Base-by-base conservation (phyloP, 2,113 vertebrate species). In the Polypterus bichir region DNA sequence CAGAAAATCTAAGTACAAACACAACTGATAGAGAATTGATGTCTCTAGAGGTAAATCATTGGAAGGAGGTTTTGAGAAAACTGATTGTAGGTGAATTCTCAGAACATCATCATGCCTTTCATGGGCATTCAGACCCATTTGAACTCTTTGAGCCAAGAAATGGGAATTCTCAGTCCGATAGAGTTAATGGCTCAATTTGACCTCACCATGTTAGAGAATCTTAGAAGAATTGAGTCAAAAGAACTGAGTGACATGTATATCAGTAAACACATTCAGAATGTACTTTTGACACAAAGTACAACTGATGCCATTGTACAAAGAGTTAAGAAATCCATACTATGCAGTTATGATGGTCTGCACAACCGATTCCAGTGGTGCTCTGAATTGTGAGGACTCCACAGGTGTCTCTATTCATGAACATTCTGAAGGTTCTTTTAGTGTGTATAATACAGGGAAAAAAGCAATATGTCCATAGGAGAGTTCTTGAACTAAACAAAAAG, bases 321-420 rank as follows among this genome's bases (percentile, higher is more conserved):
- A 11, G 54, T 48, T 9, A 54, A 63, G 49, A 67, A 46, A 55
- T 57, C 51, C 5, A 64, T 66, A 63, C 61, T 66, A 45, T 59
- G 44, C 65, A 44, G 56, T 63, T 9, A 66, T 59, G 4, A 63
- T 62, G 65, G 65, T 62, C 49, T 59, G 54, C 48, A 66, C 61
- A 27, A 27, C 27, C 27, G 27, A 27, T 27, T 27, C 27, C 27
- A 27, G 27, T n/a, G n/a, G n/a, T 27, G 27, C 27, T 27, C 27
- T 27, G 27, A 27, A 27, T 27, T 27, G 27, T 27, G 27, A 27
- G 27, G 27, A 27, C 27, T 27, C 27, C 27, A 27, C 27, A 27
- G 27, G 27, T 27, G 27, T 27, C 27, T 27, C 27, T 27, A 27
- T 27, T 27, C 27, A 27, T 27, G 27, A 27, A 27, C 27, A 27